phyloP scores from a whole-genome alignment of 2,113 vertebrate species.

The Zapornia atra region DNA sequence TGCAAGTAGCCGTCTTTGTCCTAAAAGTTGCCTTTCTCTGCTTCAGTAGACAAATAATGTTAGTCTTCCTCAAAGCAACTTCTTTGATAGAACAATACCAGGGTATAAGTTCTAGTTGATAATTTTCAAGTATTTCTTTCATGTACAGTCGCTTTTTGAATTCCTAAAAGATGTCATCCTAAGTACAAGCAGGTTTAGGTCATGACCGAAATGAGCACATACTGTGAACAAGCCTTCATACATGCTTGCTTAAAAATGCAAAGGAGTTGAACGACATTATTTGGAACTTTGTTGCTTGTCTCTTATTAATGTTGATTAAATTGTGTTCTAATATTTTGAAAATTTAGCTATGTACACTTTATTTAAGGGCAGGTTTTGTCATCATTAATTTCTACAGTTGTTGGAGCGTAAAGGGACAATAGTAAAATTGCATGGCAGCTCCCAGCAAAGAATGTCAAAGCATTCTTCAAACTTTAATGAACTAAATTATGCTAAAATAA shows the following conservation, averaged over 20 bases:
- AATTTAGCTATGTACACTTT: background rate
- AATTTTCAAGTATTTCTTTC: background rate
- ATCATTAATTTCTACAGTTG: background rate
- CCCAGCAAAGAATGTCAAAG: background rate
- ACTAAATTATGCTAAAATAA: background rate
- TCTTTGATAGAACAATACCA: background rate
- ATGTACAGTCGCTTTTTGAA: background rate
- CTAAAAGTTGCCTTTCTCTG: background rate
- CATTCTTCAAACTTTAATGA: constrained; percentile 10
- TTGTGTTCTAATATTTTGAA: background rate
- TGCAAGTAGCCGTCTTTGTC: background rate
- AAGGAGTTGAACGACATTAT: background rate
- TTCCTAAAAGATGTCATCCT: background rate
- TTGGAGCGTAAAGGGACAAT: background rate
- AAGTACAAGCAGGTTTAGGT: background rate
- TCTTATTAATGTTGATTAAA: background rate
- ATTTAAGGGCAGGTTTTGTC: background rate
- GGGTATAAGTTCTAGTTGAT: background rate
- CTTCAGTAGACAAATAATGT: background rate
- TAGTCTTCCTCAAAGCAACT: background rate
- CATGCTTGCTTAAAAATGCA: background rate
- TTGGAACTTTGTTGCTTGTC: background rate
- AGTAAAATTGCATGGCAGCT: background rate
- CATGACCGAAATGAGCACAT: background rate
- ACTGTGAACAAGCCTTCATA: background rate